These are phyloP conservation scores for Mimumesa dahlbomi DNA, from an alignment of 2,888 invertebrate species.

Conservation along the genomic window DNA sequence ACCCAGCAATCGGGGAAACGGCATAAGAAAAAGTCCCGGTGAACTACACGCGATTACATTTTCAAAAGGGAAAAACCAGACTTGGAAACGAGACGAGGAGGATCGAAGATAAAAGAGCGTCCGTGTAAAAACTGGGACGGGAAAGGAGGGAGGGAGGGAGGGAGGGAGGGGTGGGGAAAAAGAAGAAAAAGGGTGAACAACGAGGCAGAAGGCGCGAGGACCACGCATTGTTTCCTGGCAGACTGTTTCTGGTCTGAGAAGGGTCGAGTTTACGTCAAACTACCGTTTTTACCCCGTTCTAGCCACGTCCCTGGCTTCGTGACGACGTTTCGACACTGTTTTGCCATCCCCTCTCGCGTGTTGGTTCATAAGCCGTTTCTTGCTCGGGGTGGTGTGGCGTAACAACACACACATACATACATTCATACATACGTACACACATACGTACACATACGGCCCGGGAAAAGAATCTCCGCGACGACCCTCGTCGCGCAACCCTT, in stretches of 20 bases:
- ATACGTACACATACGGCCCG: slow-evolving; percentile 51
- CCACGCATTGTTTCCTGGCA: slow-evolving; percentile 57
- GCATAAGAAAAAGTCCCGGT: no score
- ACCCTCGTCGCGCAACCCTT: background rate
- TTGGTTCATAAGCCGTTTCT: slow-evolving; percentile 50
- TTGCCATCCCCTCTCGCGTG: slow-evolving; percentile 30
- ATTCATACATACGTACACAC: no score
- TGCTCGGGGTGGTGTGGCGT: slow-evolving; percentile 28
- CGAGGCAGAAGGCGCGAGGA: slow-evolving; percentile 16
- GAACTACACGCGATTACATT: no score
- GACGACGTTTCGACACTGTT: slow-evolving; percentile 55
- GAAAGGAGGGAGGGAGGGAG: slow-evolving; percentile 6
- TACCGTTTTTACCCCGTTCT: slow-evolving; percentile 47
- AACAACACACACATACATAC: no score
- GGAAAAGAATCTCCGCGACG: slow-evolving; percentile 49
- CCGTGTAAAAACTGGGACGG: background rate
- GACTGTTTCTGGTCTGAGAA: slow-evolving; percentile 55
- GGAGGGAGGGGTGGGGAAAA: no score
- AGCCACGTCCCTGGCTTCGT: slow-evolving; percentile 34
- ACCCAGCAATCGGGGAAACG: no score
- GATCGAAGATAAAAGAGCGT: slow-evolving; percentile 27
- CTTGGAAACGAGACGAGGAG: slow-evolving; percentile 12
- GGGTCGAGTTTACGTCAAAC: slow-evolving; percentile 62
- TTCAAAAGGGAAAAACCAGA: slow-evolving; percentile 6
- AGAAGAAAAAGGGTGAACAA: no score